phyloP scores from a whole-genome alignment of 2,888 invertebrate genomes.

The Alviniconcha strummeri region DNA sequence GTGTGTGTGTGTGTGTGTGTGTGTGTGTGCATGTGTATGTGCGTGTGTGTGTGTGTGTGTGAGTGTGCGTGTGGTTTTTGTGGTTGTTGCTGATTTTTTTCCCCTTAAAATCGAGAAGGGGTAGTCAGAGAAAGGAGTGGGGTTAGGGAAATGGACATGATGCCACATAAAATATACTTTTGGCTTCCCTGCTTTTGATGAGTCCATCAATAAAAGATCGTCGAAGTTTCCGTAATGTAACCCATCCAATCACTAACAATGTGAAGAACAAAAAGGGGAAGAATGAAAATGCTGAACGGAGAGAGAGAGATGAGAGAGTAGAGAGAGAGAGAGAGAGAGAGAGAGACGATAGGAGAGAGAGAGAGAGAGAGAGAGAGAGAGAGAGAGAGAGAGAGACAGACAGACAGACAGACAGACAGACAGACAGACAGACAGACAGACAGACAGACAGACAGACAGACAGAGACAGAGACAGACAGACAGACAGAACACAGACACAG shows the following conservation, averaged over 20 bases:
- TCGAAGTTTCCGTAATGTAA: too few species aligned
- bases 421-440: neutral
- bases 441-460: neutral
- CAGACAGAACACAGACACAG: neutral
- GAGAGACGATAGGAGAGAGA: neutral
- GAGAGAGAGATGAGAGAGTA: neutral
- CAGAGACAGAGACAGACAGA: neutral
- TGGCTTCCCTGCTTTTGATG: too few species aligned
- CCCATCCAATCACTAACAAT: too few species aligned
- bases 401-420: neutral
- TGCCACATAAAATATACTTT: too few species aligned
- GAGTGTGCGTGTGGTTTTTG: neutral
- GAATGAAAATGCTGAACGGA: neutral
- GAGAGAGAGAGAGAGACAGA: neutral
- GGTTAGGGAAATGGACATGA: too few species aligned
- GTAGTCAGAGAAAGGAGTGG: too few species aligned
- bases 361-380: neutral
- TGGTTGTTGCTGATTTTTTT: too few species aligned
- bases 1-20: conserved; percentile 7
- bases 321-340: neutral
- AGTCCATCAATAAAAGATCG: too few species aligned
- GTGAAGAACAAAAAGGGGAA: too few species aligned
- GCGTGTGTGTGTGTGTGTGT: conserved; percentile 12
- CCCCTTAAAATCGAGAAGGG: too few species aligned
- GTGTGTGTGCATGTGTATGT: neutral